Percentiles rank a stretch among this genome's conserved stretches.
Evolutionary conservation across 1,140 invertebrate species (phyloP).

Genomic region (Melipona quadrifasciata): DNA sequence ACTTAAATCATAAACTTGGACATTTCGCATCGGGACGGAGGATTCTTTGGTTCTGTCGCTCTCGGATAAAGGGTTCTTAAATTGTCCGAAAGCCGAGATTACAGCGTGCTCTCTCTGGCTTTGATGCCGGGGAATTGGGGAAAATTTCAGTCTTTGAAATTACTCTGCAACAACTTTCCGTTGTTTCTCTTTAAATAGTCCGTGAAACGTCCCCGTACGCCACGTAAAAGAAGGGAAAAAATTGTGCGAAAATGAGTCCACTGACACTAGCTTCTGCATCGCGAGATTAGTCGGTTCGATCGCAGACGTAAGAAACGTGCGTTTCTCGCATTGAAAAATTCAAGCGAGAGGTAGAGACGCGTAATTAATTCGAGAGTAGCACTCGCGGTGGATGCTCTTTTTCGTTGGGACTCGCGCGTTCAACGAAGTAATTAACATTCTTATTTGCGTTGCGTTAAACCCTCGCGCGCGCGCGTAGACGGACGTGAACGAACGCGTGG

Average conservation of each 20-base stretch:
- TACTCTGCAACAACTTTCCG: neutral
- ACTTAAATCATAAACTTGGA: neutral
- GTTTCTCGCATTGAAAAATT: neutral
- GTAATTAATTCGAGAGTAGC: neutral
- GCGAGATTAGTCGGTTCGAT: no score
- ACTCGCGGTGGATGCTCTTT: neutral
- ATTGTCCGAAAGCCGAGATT: neutral
- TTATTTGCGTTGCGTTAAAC: slow-evolving; percentile 10
- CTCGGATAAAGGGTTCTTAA: neutral
- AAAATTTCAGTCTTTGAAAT: neutral
- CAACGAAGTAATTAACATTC: slow-evolving; percentile 20
- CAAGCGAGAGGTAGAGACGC: neutral
- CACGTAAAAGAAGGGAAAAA: neutral
- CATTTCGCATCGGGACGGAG: neutral
- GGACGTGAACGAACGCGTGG: neutral
- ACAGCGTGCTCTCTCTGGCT: neutral
- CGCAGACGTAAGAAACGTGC: no score
- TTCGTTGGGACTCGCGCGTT: neutral
- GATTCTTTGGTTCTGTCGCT: neutral
- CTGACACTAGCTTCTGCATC: no score
- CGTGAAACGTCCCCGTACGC: neutral
- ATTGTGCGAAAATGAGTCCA: neutral
- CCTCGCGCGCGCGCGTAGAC: neutral
- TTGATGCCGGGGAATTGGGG: neutral
- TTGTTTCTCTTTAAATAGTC: neutral